These are phyloP conservation scores for Corythornis vintsioides DNA, from an alignment of 2,113 vertebrate species.

Conservation along the genomic window DNA sequence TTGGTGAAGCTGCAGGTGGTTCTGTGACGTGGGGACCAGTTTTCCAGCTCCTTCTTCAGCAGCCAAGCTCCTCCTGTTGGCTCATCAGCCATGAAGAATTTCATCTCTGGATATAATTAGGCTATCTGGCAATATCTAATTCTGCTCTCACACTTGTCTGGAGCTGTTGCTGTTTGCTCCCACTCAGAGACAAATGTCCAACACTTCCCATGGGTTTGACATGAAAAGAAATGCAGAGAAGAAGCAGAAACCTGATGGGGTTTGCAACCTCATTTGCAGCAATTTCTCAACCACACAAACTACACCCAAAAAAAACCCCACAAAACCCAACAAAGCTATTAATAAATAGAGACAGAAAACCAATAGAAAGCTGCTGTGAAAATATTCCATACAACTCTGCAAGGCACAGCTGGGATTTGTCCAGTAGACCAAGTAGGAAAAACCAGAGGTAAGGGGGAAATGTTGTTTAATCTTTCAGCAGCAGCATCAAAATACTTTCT, in stretches of 20 bases:
- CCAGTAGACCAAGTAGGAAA: neutral
- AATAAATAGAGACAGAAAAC: neutral
- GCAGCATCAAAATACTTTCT: neutral
- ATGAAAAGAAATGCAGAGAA: neutral
- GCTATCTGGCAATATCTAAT: neutral
- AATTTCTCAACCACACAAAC: neutral
- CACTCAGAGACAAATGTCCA: neutral
- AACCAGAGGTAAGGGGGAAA: neutral
- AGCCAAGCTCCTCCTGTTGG: neutral
- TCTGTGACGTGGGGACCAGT: neutral
- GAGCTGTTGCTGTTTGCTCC: conserved; percentile 17
- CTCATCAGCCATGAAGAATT: neutral
- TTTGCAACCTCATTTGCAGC: conserved; percentile 9
- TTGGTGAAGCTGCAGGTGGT: neutral
- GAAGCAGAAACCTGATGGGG: neutral
- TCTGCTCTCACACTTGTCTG: conserved; percentile 1
- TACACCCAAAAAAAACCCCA: neutral
- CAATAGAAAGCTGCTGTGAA: neutral
- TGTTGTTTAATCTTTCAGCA: neutral
- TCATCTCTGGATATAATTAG: neutral
- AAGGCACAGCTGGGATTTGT: neutral
- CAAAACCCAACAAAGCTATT: neutral
- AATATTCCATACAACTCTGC: neutral
- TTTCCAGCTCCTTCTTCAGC: neutral
- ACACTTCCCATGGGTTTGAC: neutral